Percentiles rank a stretch among this genome's conserved stretches.
Evolutionary conservation across 1,140 invertebrate species (phyloP).

Genomic region (Arion vulgaris): DNA sequence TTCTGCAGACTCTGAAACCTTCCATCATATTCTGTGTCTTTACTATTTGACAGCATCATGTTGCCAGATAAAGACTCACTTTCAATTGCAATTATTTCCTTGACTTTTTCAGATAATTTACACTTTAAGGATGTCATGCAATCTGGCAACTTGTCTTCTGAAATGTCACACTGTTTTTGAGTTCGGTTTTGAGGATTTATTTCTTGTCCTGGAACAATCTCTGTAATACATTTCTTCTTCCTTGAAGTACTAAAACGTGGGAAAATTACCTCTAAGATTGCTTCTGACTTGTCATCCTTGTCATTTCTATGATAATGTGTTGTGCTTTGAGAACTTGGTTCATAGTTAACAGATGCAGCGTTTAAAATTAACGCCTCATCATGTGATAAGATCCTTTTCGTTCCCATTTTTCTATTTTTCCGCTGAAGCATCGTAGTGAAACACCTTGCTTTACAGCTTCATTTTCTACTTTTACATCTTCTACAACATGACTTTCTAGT

Average conservation of each 20-base stretch:
- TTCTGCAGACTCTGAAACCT: no score
- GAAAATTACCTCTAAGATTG: no score
- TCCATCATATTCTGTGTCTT: neutral
- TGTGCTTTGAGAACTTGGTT: neutral
- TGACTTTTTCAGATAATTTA: neutral
- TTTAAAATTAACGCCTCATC: neutral
- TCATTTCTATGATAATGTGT: constrained; percentile 42
- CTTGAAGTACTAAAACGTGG: no score
- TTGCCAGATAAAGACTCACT: neutral
- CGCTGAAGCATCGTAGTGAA: neutral
- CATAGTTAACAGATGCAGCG: neutral
- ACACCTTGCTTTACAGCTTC: neutral
- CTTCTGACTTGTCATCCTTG: constrained; percentile 36
- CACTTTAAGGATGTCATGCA: neutral
- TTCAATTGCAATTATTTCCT: neutral
- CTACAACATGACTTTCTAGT: neutral
- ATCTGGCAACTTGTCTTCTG: neutral
- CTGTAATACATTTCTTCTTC: no score
- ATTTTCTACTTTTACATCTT: neutral
- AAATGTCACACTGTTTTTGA: neutral
- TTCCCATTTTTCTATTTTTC: neutral
- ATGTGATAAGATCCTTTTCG: neutral
- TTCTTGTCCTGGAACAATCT: neutral
- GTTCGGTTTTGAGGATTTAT: neutral
- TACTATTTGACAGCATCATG: neutral